A percentile compares a stretch with the other conserved stretches of the same genome.
These are phyloP conservation scores for Tychaedon coryphoeus DNA, from an alignment of 2,113 vertebrate species.

Conservation along the genomic window DNA sequence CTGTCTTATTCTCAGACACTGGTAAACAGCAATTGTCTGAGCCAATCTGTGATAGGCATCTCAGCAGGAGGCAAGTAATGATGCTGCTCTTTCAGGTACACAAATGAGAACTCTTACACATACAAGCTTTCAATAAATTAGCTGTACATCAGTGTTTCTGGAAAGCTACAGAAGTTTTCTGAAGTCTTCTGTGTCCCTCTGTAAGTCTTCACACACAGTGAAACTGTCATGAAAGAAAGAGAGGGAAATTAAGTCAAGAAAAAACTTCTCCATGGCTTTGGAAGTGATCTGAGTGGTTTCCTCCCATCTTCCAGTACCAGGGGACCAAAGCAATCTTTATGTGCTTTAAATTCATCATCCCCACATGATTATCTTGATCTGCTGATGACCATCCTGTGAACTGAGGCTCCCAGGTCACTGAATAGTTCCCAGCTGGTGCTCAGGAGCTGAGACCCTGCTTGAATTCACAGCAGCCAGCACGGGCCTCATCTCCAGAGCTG, in stretches of 20 bases:
- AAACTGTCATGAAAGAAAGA: background rate
- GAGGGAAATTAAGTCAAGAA: background rate
- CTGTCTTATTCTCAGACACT: background rate
- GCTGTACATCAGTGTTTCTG: background rate
- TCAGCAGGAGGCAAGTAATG: background rate
- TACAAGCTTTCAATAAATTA: background rate
- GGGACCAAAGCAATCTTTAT: background rate
- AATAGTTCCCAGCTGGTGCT: background rate
- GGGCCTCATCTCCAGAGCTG: rapidly evolving
- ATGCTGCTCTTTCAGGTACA: background rate
- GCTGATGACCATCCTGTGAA: background rate
- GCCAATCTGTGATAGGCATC: background rate
- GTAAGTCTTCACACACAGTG: background rate
- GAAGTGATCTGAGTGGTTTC: background rate
- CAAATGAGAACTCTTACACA: background rate
- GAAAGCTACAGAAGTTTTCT: background rate
- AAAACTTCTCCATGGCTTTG: background rate
- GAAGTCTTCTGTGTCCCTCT: background rate
- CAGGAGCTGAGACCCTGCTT: background rate
- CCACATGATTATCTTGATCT: background rate
- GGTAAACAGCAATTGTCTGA: background rate
- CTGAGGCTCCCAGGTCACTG: background rate
- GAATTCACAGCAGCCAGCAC: background rate
- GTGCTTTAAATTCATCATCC: background rate
- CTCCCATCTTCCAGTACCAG: background rate